Base-by-base conservation (phyloP, 2,888 invertebrate species). In the Dolomedes plantarius region DNA sequence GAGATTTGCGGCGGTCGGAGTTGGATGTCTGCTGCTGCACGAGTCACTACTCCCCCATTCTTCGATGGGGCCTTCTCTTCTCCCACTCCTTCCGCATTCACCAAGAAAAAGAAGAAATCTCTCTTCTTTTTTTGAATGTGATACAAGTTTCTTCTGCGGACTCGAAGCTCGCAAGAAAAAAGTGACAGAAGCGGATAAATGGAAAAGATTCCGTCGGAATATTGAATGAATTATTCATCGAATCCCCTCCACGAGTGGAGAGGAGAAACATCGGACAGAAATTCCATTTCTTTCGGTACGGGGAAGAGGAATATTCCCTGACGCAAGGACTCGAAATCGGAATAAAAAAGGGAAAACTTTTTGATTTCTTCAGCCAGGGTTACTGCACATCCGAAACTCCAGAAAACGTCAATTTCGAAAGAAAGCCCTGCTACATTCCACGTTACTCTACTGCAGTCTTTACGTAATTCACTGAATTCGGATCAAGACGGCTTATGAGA, bases 141-240 rank as follows among this genome's bases (percentile, higher is more conserved):
- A 85, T 85, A 85, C 83, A 85, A 85, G 76, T 85, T 85, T 85
- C 77, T 72, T 83, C 83, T 64, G 67, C 72, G 71, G 72, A 71
- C 77, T 82, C 72, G 65, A 72, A 64, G 68, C 50, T 39, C 76
- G 31, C 74, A 32, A 46, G 69, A 81, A 76, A 85, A 85, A 77
- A 77, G 83, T 85, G 83, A 85, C 83, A 85, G 83, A 72, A 85
- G 73, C 68, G 83, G 83, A 85, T 85, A 85, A 85, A 85, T 85
- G 83, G 83, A 85, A 85, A 77, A 85, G 83, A 85, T 85, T 85
- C 83, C 83, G 41, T 32, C 77, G 77, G 77, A 85, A 85, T 85
- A 85, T 85, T 85, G 83, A 85, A 85, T 85, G 83, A 85, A 85
- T 85, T 77, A 85, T 85, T 85, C 83, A 85, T 85, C 39, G 77